phyloP scores from a whole-genome alignment of 2,113 vertebrate genomes.

The Anolis carolinensis region DNA sequence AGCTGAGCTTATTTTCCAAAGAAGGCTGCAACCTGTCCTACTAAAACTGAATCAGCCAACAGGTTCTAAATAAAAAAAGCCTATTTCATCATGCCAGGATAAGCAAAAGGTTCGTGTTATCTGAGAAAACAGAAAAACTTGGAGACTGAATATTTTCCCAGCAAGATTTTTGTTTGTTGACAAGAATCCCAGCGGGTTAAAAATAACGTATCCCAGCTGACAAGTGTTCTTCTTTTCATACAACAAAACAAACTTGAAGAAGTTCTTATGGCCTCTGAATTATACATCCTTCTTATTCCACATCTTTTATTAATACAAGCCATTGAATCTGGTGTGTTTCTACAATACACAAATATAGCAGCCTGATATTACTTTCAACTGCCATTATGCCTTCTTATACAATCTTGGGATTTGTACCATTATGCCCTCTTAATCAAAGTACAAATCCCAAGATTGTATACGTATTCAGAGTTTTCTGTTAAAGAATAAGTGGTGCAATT shows the following conservation, averaged over 20 bases:
- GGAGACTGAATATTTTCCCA: constrained; percentile 9
- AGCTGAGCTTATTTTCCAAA: not conserved
- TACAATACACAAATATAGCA: too few species aligned
- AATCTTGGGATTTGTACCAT: too few species aligned
- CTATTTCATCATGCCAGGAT: constrained; percentile 1
- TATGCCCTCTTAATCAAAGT: too few species aligned
- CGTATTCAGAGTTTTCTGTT: too few species aligned
- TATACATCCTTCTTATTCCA: not conserved
- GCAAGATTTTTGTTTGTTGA: constrained; percentile 24
- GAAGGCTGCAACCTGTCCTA: not conserved
- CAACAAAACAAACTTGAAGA: not conserved
- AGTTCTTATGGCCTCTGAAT: not conserved
- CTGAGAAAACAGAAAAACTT: constrained; percentile 8
- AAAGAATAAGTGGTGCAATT: too few species aligned
- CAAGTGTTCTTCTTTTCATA: not conserved
- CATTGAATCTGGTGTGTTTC: not conserved
- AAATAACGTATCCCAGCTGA: not conserved
- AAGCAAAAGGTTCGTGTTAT: constrained; percentile 16
- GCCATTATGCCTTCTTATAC: too few species aligned
- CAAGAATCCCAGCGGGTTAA: constrained; percentile 5
- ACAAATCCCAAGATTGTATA: too few species aligned
- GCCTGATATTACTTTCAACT: too few species aligned
- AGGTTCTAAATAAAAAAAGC: constrained; percentile 14
- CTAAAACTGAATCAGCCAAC: not conserved
- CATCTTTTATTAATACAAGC: not conserved